Evolutionary conservation across 2,888 invertebrate species (phyloP), one percentile per base, ranked within the genome.

Genomic region (Leucoptera coffeella): DNA sequence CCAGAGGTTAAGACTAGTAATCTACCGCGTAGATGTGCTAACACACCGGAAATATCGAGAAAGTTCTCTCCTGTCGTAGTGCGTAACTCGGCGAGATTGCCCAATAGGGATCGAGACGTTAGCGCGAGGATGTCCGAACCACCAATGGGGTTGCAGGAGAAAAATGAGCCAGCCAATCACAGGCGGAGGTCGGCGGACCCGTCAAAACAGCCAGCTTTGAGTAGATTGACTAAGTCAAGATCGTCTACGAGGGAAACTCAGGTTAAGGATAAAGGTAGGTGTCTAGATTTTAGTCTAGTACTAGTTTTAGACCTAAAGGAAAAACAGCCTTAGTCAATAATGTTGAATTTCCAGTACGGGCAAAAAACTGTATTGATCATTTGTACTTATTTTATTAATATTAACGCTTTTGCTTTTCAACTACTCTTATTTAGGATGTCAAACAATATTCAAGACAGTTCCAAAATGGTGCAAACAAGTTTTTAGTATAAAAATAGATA

Each of bases 31-130:
- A 55, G 71, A 38, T 78, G 77, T 45, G 77, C 77, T 2, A 77
- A 77, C 27, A 78, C 78, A 1, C 78, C 78, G 1, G 78, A 78
- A 38, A 67, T 76, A 73, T 60, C 73, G 20, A 45, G 78, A 34
- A 78, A 78, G 40, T 75, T 77, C 30, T 69, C 65, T 4, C 72
- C 74, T 22, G 73, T 69, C 23, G 46, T 64, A 42, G 50, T 59
- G 5, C 51, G 64, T 35, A 64, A 57, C 29, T 61, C 65, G 0
- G 56, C 51, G 0, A 51, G 74, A 32, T 53, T 53, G 32, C 48
- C 54, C 15, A 60, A 47, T 38, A 62, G 61, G 36, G 61, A 17
- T 6, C 76, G 85, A 15, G 43, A 37, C 9, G 17, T 17, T 17
- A 17, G 9, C 6, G 17, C 82, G 42, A 60, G 84, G 42, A 61